Conservation (phyloP, 2,797 vertebrate genomes). For the Fratercula arctica region DNA sequence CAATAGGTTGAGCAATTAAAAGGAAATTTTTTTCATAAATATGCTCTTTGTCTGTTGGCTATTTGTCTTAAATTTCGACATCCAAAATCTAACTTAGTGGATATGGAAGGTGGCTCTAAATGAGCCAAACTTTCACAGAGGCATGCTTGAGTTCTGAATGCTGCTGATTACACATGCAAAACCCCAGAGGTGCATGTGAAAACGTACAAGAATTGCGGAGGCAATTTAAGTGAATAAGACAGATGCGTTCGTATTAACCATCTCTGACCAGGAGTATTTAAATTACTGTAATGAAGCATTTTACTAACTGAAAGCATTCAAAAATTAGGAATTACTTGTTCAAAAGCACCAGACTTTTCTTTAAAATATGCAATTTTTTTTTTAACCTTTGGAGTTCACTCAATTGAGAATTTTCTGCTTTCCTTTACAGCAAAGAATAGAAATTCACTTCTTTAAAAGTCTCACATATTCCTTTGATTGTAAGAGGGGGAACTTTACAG, state of each 20-base stretch:
- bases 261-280: not conserved
- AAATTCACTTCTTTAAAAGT: not conserved
- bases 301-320: not conserved
- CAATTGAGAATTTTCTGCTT: not conserved
- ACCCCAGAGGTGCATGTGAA: not conserved
- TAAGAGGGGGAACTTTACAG: not conserved
- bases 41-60: not conserved
- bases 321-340: not conserved
- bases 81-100: not conserved
- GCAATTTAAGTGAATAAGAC: not conserved
- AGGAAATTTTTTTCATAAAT: constrained; percentile 20
- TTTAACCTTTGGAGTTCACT: not conserved
- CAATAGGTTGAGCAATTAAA: constrained; percentile 66
- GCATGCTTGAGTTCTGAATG: not conserved
- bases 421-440: not conserved
- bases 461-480: not conserved
- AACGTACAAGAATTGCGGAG: not conserved
- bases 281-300: constrained; percentile 11
- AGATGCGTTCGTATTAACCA: not conserved
- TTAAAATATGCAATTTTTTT: rapidly evolving
- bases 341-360: not conserved
- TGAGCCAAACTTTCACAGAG: not conserved
- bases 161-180: not conserved
- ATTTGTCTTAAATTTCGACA: constrained; percentile 39
- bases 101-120: constrained; percentile 33